Base-by-base conservation (phyloP, 2,888 invertebrate genomes). In the Beris morrisii region DNA sequence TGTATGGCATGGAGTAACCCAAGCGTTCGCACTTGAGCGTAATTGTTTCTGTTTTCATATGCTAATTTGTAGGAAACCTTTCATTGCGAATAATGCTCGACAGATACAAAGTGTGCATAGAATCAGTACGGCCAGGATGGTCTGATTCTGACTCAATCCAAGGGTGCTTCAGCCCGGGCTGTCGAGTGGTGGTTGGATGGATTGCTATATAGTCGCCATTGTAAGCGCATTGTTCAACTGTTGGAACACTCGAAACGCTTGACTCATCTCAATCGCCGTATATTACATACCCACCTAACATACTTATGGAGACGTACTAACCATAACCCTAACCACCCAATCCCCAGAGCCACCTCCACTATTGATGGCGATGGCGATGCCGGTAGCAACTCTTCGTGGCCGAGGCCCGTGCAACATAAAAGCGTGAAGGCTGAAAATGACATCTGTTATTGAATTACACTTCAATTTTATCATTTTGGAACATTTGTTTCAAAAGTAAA, bases 41-140 rank as follows among this genome's bases (percentile, higher is more conserved):
- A 67, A 69, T 67, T 69, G 67, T 67, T 69, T 69, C 69, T 67
- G 67, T 69, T 69, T 69, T 69, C 69, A 69, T 69, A 69, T 69
- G 69, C 69, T 69, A 69, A 69, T 69, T 69, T 67, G 64, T 57
- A 44, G 67, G 64, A 54, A 65, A 56, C 50, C 48, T 65, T 54
- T 55, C 55, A 52, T 13, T 7, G 54, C 64, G 44, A 64, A 53
- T 53, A 64, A 45, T 54, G 4, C 13, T 13, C 28, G 45, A 30
- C 13, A 54, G 5, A 45, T 54, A 44, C 38, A 22, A 30, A 54
- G 31, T 45, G 46, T 54, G 30, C 45, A 32, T 56, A 53, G 53
- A 45, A 11, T 44, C 30, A 28, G 4, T 13, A 50, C 15, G 38
- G 12, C 13, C 45, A 13, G n/a, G 13, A 15, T 54, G 44, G 64